Base-by-base conservation (phyloP, 2,797 vertebrate genomes). In the Diplodus sargus region DNA sequence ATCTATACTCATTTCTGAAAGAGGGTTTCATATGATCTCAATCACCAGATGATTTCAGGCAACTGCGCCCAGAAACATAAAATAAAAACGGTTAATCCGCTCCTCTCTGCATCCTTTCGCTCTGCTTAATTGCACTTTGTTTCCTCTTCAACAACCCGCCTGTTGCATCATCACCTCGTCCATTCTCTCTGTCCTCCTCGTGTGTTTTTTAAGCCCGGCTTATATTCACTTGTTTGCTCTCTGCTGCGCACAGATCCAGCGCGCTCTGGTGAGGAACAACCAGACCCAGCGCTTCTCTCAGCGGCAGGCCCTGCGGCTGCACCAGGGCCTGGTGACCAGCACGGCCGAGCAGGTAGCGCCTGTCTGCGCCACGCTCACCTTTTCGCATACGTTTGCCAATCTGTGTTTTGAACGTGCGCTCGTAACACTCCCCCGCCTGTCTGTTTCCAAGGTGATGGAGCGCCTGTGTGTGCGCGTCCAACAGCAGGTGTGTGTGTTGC, bases 301-400 rank as follows among this genome's bases (percentile, higher is more conserved):
- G 93, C 95, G 96, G 16, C 97, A 97, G 92, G 96, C 96, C n/a
- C 94, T 97, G 58, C 94, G 97, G 30, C 94, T 98, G 73, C 97
- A 98, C 86, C 97, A 97, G 65, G 97, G 97, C 72, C 91, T 98
- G 81, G 96, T 97, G 83, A 97, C 96, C 69, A 97, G 97, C 93
- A 97, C 96, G 8, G 96, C 97, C 3, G 97, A 98, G 90, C 97
- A 98, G 96, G 97, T 96, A 86, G 52, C 85, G 1, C 84, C 80
- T 74, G 70, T 83, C 64, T 42, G 34, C 15, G 62, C 87, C 87
- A 89, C 2, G 66, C 93, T 11, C 90, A 83, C 0, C 78, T 56
- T 34, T 34, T 23, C 0, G 3, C 17, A 0, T 64, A 1, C 63
- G 23, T 72, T 47, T 64, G 6, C 17, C 23, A 49, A 34, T 34